phyloP scores from a whole-genome alignment of 2,888 invertebrate genomes.

The Siphonodentalium dalli region DNA sequence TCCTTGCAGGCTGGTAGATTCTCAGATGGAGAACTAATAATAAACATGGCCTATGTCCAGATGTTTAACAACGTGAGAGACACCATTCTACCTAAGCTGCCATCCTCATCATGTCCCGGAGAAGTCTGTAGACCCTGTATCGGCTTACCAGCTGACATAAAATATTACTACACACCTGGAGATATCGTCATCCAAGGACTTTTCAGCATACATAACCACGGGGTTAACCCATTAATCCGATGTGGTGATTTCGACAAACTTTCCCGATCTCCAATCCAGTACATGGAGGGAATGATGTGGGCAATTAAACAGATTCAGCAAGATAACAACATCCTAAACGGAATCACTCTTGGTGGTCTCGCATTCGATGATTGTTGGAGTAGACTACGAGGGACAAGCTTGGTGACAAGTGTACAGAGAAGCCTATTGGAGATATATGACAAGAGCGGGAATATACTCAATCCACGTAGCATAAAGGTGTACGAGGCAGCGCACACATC shows the following conservation, averaged over 20 bases:
- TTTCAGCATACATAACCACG: slow-evolving; percentile 45
- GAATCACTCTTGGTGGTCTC: slow-evolving; percentile 45
- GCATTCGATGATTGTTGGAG: slow-evolving; percentile 53
- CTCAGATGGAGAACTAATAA: slow-evolving; percentile 34
- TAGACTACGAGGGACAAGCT: slow-evolving; percentile 29
- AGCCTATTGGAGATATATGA: slow-evolving; percentile 35
- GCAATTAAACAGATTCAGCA: slow-evolving; percentile 31
- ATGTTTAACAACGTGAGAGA: slow-evolving; percentile 44
- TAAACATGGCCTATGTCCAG: slow-evolving; percentile 36
- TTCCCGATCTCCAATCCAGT: slow-evolving; percentile 37
- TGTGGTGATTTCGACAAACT: slow-evolving; percentile 41
- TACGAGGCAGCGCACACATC: slow-evolving; percentile 44
- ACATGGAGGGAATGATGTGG: slow-evolving; percentile 48
- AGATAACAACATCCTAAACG: slow-evolving; percentile 30
- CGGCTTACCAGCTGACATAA: slow-evolving; percentile 33
- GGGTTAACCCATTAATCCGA: slow-evolving; percentile 29
- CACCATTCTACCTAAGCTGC: slow-evolving; percentile 25
- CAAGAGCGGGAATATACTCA: slow-evolving; percentile 29
- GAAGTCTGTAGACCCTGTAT: slow-evolving; percentile 44
- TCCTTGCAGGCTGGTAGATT: slow-evolving; percentile 47
- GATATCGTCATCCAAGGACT: slow-evolving; percentile 49
- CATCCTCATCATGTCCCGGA: slow-evolving; percentile 46
- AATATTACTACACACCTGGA: slow-evolving; percentile 51
- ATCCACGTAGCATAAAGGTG: slow-evolving; percentile 46
- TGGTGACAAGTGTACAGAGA: slow-evolving; percentile 38